Conservation (phyloP, 2,113 vertebrate species). For the Grus americana region DNA sequence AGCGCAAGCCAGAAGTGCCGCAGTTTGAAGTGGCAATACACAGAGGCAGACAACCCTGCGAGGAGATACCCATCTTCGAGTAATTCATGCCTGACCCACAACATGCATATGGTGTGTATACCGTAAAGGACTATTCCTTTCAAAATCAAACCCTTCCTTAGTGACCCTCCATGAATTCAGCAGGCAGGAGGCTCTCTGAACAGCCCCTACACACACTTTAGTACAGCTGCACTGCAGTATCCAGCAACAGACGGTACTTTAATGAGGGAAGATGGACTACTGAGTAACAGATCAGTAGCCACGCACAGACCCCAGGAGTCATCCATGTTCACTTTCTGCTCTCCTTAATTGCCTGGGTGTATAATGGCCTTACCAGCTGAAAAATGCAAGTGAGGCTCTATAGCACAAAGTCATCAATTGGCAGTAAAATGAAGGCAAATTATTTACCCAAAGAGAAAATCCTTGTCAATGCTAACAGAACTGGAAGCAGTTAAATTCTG, state of each 20-base stretch:
- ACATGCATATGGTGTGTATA: accelerated
- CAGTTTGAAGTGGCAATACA: neutral
- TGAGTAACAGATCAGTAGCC: accelerated
- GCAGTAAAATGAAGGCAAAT: neutral
- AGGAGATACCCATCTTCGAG: neutral
- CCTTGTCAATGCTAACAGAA: neutral
- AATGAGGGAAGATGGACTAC: neutral
- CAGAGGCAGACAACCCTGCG: neutral
- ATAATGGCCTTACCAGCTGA: neutral
- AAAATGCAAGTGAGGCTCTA: neutral
- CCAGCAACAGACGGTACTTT: neutral
- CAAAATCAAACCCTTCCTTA: neutral
- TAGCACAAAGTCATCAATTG: neutral
- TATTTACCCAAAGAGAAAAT: neutral
- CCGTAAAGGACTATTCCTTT: neutral
- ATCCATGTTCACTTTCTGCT: neutral
- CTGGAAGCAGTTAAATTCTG: neutral
- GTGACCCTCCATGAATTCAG: neutral
- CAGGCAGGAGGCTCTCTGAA: neutral
- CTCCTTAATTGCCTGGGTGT: neutral
- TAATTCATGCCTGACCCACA: neutral
- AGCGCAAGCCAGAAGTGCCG: neutral
- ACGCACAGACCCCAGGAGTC: neutral
- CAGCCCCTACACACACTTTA: neutral
- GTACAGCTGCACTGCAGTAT: accelerated